phyloP scores from a whole-genome alignment of 2,797 vertebrate genomes.

The Pelodytes ibericus region DNA sequence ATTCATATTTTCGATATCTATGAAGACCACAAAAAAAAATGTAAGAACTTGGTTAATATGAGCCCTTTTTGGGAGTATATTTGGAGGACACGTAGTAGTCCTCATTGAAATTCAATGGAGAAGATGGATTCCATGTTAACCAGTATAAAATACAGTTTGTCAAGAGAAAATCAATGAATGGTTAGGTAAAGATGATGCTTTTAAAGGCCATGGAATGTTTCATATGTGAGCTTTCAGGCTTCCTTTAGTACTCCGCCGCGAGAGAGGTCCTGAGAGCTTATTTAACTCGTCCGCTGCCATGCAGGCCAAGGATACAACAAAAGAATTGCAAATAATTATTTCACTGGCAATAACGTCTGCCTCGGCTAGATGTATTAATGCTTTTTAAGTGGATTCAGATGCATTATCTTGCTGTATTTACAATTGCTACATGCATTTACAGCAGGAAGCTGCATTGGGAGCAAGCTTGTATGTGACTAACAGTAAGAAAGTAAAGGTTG shows the following conservation, averaged over 20 bases:
- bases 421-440: not conserved
- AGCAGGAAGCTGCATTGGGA: not conserved
- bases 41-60: not conserved
- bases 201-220: conserved; percentile 39
- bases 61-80: conserved; percentile 19
- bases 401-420: not conserved
- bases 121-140: conserved; percentile 30
- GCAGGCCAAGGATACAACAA: not conserved
- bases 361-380: not conserved
- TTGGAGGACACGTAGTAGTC: conserved; percentile 5
- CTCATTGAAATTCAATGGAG: conserved; percentile 36
- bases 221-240: conserved; percentile 28
- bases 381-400: not conserved
- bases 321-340: not conserved
- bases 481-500: not conserved
- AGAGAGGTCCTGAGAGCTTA: conserved; percentile 7
- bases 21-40: conserved; percentile 19
- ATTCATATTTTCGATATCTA: conserved; percentile 1
- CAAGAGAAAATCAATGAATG: conserved; percentile 43
- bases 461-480: not conserved
- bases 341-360: not conserved
- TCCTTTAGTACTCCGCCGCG: not conserved
- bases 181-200: conserved; percentile 38
- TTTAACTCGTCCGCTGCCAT: not conserved
- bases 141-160: conserved; percentile 40